Evolutionary conservation across 2,797 vertebrate genomes (phyloP), one percentile per base, ranked within the genome.

Genomic region (Lithobates pipiens): DNA sequence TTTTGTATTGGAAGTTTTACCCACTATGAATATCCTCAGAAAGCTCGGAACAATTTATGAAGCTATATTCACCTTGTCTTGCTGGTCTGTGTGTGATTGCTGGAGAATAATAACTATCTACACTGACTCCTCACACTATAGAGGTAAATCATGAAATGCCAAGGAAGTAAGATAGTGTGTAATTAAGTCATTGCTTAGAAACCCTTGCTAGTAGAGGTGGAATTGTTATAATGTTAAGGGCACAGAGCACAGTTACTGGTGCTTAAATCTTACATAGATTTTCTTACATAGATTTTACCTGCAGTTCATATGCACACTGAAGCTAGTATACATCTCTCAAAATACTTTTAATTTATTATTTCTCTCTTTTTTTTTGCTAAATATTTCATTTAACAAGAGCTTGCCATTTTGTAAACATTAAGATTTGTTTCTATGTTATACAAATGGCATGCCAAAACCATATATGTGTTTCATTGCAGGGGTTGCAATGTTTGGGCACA

Each of bases 71-170:
- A 70, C 72, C 65, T 70, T 81, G 77, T 80, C 84, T 80, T 57
- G 54, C 36, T 79, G 50, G 29, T 71, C 61, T 70, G 32, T 69
- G 27, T 85, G 50, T 81, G 79, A 86, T 61, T 86, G 68, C 85
- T 54, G 54, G 46, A 72, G 27, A 67, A 72, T 86, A 86, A 86
- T 86, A 76, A 82, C 65, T 86, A 72, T 77, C 27, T 73, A 70
- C 67, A 65, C 65, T 77, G 50, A 70, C 71, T 76, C 44, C 42
- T 44, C 54, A 21, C 71, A 76, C 50, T 72, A 54, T 46, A 86
- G 82, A 72, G 68, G 54, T 86, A 82, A 82, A 82, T 86, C 80
- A 72, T 82, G 74, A 46, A 69, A 82, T 77, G 80, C 74, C 74
- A 82, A 77, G 16, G 13, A 86, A 32, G 67, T 77, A 73, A 65